Evolutionary conservation across 92 coral and sea anemone species (phyloP).

Genomic region (Siderastrea siderea): DNA sequence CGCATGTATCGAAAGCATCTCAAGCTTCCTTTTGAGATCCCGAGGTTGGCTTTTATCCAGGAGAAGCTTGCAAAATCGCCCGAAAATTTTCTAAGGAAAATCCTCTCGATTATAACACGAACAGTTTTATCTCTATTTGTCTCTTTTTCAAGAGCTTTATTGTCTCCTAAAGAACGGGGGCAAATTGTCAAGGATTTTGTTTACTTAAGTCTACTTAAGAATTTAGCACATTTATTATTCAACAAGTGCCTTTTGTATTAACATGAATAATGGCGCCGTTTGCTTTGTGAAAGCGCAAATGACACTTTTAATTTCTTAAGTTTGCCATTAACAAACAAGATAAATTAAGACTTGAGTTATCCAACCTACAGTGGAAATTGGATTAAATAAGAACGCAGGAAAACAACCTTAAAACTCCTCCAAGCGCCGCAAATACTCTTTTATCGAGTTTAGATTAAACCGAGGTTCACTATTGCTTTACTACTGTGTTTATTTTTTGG

Average conservation of each 20-base stretch:
- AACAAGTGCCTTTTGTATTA: conserved; percentile 53
- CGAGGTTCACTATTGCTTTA: not conserved
- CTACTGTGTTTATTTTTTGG: not conserved
- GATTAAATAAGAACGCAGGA: conserved; percentile 20
- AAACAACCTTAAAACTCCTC: not conserved
- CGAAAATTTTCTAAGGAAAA: not conserved
- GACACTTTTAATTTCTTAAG: conserved; percentile 49
- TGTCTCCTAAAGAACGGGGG: conserved; percentile 14
- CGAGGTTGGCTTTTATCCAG: not conserved
- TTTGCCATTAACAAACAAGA: conserved; percentile 31
- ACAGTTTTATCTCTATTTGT: not conserved
- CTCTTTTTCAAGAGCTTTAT: not conserved
- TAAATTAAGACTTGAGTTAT: not conserved
- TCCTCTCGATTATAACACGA: not conserved
- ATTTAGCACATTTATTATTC: conserved; percentile 77
- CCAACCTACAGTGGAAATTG: conserved; percentile 15
- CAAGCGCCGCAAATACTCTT: not conserved
- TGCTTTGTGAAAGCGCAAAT: conserved; percentile 44
- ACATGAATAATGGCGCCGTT: conserved; percentile 42
- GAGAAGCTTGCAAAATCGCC: not conserved
- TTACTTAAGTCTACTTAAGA: conserved; percentile 53
- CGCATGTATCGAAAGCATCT: conserved; percentile 32
- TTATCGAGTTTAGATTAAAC: not conserved
- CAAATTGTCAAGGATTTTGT: conserved; percentile 52
- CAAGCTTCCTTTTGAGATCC: conserved; percentile 4